phyloP scores from a whole-genome alignment of 2,888 invertebrate genomes.

The Agrilus mali region DNA sequence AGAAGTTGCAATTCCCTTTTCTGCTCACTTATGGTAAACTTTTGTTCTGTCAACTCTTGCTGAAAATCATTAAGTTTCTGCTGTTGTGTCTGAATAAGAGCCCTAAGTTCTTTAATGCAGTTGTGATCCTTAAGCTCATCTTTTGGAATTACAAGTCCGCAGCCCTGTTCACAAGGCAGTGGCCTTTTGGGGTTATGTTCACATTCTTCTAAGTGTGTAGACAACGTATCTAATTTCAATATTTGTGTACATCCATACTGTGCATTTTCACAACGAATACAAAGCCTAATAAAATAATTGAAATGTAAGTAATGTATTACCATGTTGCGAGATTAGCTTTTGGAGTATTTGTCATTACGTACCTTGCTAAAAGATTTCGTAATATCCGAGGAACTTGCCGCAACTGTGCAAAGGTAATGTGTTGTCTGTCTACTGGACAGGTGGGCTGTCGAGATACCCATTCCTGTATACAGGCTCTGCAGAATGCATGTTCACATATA shows the following conservation, averaged over 20 bases:
- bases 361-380: conserved; percentile 80
- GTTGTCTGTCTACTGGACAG: conserved; percentile 87
- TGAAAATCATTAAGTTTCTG: conserved; percentile 78
- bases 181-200: conserved; percentile 90
- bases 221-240: conserved; percentile 74
- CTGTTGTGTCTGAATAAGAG: conserved; percentile 74
- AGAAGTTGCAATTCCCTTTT: conserved; percentile 77
- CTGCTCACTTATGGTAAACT: conserved; percentile 78
- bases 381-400: conserved; percentile 88
- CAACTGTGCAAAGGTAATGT: conserved; percentile 78
- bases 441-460: conserved; percentile 91
- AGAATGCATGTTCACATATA: conserved; percentile 93
- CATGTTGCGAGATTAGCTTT: background rate
- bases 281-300: conserved; percentile 48
- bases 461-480: conserved; percentile 84
- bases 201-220: conserved; percentile 83
- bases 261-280: conserved; percentile 85
- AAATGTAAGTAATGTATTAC: conserved; percentile 1
- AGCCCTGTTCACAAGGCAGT: conserved; percentile 85
- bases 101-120: conserved; percentile 78
- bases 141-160: conserved; percentile 88
- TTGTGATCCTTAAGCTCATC: conserved; percentile 91
- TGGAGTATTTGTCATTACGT: conserved; percentile 9
- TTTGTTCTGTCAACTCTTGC: conserved; percentile 74
- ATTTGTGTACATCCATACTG: conserved; percentile 74